Percentiles rank a stretch among this genome's conserved stretches.
These are phyloP conservation scores for Hirundichthys speculiger DNA, from an alignment of 2,113 vertebrate species.

Conservation along the genomic window DNA sequence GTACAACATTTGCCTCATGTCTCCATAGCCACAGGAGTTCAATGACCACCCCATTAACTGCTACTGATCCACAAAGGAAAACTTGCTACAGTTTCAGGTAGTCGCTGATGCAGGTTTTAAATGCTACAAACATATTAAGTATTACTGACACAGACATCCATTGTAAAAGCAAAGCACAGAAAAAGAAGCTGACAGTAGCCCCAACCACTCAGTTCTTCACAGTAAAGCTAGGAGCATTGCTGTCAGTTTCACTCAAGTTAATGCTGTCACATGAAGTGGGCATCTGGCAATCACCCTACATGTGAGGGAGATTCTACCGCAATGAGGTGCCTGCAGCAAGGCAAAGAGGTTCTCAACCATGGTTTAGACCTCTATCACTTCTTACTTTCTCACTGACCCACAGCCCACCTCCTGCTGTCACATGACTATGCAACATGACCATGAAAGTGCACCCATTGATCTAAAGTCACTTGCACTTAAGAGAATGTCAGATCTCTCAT, in stretches of 20 bases:
- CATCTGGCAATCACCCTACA: conserved; percentile 24
- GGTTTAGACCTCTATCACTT: conserved; percentile 2
- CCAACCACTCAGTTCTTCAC: conserved; percentile 2
- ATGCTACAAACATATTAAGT: neutral
- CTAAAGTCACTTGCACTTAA: neutral
- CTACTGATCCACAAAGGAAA: too few species aligned
- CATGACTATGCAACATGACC: neutral
- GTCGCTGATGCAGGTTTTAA: neutral
- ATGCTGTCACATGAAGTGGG: conserved; percentile 3
- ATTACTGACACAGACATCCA: neutral
- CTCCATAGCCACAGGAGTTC: too few species aligned
- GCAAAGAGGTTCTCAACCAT: conserved; percentile 4
- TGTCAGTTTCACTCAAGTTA: conserved; percentile 21
- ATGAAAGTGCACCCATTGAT: neutral
- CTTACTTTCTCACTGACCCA: neutral
- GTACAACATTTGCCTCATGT: too few species aligned
- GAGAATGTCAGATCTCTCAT: neutral
- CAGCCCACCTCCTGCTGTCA: neutral
- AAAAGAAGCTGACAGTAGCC: neutral
- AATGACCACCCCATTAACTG: too few species aligned
- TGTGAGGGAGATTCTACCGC: conserved; percentile 15
- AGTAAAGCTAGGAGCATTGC: conserved; percentile 2
- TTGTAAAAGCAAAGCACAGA: neutral
- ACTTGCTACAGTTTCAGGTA: too few species aligned
- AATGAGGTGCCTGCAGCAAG: conserved; percentile 17